These are phyloP conservation scores for Zapus hudsonius DNA, from an alignment of 2,113 vertebrate genomes.

Conservation along the genomic window DNA sequence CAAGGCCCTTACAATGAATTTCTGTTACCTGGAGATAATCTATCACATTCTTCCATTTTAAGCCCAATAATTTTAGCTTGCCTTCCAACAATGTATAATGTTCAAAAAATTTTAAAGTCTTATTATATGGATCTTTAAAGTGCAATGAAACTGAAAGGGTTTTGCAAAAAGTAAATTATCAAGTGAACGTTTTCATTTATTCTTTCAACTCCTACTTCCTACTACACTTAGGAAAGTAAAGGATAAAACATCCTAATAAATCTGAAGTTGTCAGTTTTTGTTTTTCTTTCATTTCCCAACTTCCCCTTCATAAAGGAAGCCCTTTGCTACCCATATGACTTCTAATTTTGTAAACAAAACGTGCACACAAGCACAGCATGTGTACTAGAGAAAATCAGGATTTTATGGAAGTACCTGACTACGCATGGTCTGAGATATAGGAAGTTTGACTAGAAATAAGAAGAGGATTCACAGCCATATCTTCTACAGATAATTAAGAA, in stretches of 20 bases:
- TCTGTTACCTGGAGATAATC: not conserved
- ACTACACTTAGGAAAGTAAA: not conserved
- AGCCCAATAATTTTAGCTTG: not conserved
- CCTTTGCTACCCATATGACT: not conserved
- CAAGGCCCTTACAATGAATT: not conserved
- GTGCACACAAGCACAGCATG: not conserved
- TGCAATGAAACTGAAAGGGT: not conserved
- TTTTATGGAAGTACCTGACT: not conserved
- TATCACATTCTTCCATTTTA: not conserved
- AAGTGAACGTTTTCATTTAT: not conserved
- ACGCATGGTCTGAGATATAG: not conserved
- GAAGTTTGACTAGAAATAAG: not conserved
- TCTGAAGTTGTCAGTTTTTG: not conserved
- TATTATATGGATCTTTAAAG: not conserved
- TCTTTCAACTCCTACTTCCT: not conserved
- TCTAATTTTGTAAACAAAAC: not conserved
- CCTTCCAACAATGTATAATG: not conserved
- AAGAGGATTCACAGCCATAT: not conserved
- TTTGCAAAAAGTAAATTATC: not conserved
- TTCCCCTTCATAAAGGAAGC: too few relatives aligned
- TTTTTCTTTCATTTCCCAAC: constrained; percentile 1
- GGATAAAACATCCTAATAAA: not conserved
- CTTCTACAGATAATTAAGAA: not conserved
- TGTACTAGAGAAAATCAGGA: not conserved
- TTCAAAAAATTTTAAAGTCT: not conserved